phyloP scores from a whole-genome alignment of 2,797 vertebrate genomes.

The Acanthopagrus latus region DNA sequence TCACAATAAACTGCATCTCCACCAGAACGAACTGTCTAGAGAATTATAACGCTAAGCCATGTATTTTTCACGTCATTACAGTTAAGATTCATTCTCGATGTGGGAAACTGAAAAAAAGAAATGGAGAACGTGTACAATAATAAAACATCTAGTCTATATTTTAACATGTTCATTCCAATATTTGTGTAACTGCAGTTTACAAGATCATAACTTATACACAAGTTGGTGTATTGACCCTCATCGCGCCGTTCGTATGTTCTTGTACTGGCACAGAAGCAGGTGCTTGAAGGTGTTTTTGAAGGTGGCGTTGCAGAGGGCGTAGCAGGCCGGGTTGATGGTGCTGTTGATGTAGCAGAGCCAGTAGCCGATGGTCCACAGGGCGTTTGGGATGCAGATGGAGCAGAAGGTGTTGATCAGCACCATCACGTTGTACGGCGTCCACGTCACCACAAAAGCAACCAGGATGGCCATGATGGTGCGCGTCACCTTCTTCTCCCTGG shows the following conservation, averaged over 20 bases:
- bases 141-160: constrained; percentile 20
- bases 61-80: background rate
- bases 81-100: background rate
- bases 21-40: background rate
- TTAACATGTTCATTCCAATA: constrained; percentile 9
- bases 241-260: constrained; percentile 88
- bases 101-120: constrained; percentile 26
- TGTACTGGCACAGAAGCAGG: constrained; percentile 95
- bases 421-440: constrained; percentile 99
- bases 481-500: constrained; percentile 95
- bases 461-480: constrained; percentile 98
- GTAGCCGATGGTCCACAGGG: constrained; percentile 95
- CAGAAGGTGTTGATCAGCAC: constrained; percentile 98
- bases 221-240: constrained; percentile 43
- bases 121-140: constrained; percentile 20
- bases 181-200: constrained; percentile 2
- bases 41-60: constrained; percentile 11
- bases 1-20: constrained; percentile 26
- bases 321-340: constrained; percentile 98
- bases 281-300: constrained; percentile 99
- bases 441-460: constrained; percentile 94
- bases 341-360: constrained; percentile 99
- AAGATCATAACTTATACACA: background rate
- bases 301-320: constrained; percentile 95
- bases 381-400: constrained; percentile 89